Conservation (phyloP, 1,140 invertebrate genomes). For the Drosophila orena region DNA sequence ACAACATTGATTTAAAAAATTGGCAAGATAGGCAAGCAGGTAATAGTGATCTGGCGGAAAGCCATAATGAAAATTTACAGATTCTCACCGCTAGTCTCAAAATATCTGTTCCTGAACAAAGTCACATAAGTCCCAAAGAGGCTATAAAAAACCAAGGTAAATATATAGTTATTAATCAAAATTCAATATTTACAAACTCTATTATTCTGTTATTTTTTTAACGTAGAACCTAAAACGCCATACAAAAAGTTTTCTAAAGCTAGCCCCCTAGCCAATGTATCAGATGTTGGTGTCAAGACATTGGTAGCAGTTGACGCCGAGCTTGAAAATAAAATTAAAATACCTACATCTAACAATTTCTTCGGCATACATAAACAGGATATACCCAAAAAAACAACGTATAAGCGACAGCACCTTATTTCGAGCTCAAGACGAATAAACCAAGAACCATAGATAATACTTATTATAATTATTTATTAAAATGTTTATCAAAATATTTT, state of each 20-base stretch:
- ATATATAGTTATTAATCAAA: background rate
- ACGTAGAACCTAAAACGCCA: conserved; percentile 13
- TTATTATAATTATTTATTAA: background rate
- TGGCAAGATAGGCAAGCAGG: background rate
- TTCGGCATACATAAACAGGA: conserved; percentile 7
- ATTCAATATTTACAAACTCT: background rate
- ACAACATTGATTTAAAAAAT: background rate
- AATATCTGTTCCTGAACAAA: conserved; percentile 1
- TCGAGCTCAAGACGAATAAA: conserved; percentile 86
- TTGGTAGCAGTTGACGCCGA: conserved; percentile 89
- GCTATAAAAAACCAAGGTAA: background rate
- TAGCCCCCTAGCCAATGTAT: conserved; percentile 87
- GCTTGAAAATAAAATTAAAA: conserved; percentile 86
- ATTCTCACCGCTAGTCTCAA: conserved; percentile 1
- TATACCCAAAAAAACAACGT: conserved; percentile 86
- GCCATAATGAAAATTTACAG: background rate
- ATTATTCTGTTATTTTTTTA: background rate
- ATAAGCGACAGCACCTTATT: conserved; percentile 92
- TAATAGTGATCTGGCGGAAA: background rate
- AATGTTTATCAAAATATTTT: background rate
- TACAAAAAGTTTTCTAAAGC: conserved; percentile 52
- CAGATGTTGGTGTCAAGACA: conserved; percentile 87
- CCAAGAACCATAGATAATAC: conserved; percentile 81
- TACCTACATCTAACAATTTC: conserved; percentile 61
- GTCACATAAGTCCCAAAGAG: background rate